Conservation (phyloP, 2,888 invertebrate genomes). For the Meganola albula region DNA sequence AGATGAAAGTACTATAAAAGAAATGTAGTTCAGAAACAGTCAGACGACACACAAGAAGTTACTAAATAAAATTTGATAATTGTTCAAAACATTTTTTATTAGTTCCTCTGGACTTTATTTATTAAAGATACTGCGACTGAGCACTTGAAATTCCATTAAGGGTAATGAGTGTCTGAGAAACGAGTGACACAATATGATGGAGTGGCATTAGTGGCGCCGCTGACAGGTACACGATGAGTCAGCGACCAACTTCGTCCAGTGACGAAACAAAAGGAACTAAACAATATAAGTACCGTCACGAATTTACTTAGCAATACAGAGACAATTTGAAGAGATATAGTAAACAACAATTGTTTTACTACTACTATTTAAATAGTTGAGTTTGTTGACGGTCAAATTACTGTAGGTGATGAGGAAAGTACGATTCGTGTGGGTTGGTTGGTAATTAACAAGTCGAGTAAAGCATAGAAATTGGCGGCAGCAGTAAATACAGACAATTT, state of each 20-base stretch:
- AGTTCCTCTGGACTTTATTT: constrained; percentile 40
- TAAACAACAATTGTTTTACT: constrained; percentile 14
- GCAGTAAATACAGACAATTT: constrained; percentile 45
- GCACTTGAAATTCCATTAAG: constrained; percentile 61
- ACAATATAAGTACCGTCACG: constrained; percentile 25
- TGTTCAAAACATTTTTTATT: too few relatives aligned
- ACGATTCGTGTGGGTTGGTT: constrained; percentile 30
- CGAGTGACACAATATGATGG: constrained; percentile 59
- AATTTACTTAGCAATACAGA: constrained; percentile 12
- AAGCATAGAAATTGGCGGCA: constrained; percentile 40
- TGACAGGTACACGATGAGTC: constrained; percentile 68
- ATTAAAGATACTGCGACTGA: constrained; percentile 44
- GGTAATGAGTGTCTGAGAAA: constrained; percentile 60
- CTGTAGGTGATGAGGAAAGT: constrained; percentile 28
- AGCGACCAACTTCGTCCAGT: constrained; percentile 43
- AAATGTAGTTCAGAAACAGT: too few relatives aligned
- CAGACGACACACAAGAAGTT: constrained; percentile 25
- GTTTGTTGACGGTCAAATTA: too few relatives aligned
- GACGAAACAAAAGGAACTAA: constrained; percentile 33
- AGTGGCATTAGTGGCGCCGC: constrained; percentile 56
- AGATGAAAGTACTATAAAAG: too few relatives aligned
- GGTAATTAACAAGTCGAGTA: constrained; percentile 36
- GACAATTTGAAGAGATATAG: constrained; percentile 8
- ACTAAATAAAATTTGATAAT: too few relatives aligned
- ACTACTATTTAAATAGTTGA: too few relatives aligned